Conservation (phyloP, 2,797 vertebrate species). For the Gallinago solitaria region DNA sequence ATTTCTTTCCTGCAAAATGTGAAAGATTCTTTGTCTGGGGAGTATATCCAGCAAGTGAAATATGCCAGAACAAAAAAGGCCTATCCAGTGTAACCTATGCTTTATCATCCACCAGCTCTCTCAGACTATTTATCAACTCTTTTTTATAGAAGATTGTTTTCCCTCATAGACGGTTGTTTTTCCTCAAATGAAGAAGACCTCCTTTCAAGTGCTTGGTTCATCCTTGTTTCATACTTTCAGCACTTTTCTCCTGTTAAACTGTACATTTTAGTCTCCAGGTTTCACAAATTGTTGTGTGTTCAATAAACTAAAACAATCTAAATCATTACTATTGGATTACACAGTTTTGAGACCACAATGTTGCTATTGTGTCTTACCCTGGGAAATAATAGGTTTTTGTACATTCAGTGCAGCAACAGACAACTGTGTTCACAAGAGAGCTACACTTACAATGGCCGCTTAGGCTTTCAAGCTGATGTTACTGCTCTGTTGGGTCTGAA, state of each 20-base stretch:
- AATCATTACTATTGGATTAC: conserved; percentile 69
- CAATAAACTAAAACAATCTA: conserved; percentile 71
- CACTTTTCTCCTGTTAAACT: conserved; percentile 53
- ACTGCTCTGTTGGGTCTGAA: conserved; percentile 4
- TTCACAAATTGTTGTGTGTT: conserved; percentile 63
- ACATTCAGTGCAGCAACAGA: conserved; percentile 59
- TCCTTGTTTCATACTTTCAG: neutral
- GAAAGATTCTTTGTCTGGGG: neutral
- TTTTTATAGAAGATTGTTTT: neutral
- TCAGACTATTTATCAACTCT: neutral
- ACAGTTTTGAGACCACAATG: conserved; percentile 55
- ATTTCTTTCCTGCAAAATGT: neutral
- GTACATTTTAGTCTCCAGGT: conserved; percentile 36
- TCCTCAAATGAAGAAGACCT: conserved; percentile 35
- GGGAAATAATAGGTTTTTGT: conserved; percentile 73
- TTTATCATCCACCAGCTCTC: neutral
- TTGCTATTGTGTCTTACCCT: conserved; percentile 55
- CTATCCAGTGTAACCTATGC: neutral
- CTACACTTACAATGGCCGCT: neutral
- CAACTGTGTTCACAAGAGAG: conserved; percentile 51
- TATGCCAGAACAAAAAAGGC: neutral
- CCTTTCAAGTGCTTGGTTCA: neutral
- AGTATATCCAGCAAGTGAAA: neutral
- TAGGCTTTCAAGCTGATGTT: conserved; percentile 9
- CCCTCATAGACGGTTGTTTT: neutral